These are phyloP conservation scores for Leucoptera coffeella DNA, from an alignment of 2,888 invertebrate genomes.

Conservation along the genomic window DNA sequence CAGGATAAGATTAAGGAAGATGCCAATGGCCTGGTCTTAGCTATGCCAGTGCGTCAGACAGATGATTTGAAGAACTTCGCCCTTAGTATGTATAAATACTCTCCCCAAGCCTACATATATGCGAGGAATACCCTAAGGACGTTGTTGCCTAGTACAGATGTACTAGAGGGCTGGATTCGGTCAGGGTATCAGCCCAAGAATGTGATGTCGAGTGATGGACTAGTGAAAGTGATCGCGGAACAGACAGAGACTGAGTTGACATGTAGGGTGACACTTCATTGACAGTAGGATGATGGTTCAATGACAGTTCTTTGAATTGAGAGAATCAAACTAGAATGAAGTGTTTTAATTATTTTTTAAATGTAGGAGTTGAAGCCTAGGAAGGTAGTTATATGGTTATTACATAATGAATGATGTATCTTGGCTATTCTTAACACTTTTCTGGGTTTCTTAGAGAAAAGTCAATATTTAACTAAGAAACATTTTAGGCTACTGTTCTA, in stretches of 20 bases:
- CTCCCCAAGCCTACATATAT: slow-evolving; percentile 41
- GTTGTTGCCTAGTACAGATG: slow-evolving; percentile 34
- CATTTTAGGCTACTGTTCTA: too few relatives aligned
- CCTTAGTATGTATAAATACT: slow-evolving; percentile 38
- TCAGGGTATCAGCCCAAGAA: slow-evolving; percentile 30
- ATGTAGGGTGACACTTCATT: slow-evolving; percentile 24
- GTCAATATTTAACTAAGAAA: too few relatives aligned
- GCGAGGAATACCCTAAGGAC: slow-evolving; percentile 36
- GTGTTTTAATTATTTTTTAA: background rate
- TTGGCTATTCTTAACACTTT: too few relatives aligned
- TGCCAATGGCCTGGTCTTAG: slow-evolving; percentile 29
- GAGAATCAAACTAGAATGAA: background rate
- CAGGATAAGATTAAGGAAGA: slow-evolving; percentile 43
- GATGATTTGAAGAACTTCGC: slow-evolving; percentile 42
- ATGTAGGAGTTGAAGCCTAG: too few relatives aligned
- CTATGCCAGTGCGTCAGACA: slow-evolving; percentile 38
- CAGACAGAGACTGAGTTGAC: slow-evolving; percentile 30
- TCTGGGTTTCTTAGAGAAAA: too few relatives aligned
- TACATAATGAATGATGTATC: too few relatives aligned
- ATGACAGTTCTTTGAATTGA: slow-evolving; percentile 8
- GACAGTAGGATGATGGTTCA: slow-evolving; percentile 18
- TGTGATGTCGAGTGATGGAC: slow-evolving; percentile 18
- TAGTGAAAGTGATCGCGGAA: slow-evolving; percentile 31
- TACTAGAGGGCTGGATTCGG: slow-evolving; percentile 30
- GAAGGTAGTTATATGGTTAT: too few relatives aligned